Base-by-base conservation (phyloP, 1,140 invertebrate genomes). In the Anoplophora glabripennis region DNA sequence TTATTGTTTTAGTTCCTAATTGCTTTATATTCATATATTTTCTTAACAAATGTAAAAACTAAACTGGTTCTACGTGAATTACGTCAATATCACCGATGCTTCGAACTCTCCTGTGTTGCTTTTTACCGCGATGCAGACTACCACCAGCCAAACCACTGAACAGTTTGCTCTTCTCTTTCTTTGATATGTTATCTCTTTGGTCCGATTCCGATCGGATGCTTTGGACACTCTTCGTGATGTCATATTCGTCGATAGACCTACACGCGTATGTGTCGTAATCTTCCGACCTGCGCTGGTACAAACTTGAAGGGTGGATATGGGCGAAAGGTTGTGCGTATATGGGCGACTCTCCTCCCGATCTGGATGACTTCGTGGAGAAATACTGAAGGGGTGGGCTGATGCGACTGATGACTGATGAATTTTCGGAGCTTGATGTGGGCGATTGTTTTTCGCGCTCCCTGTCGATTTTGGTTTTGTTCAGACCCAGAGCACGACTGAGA, bases 81-180 rank as follows among this genome's bases (percentile, higher is more conserved):
- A 61, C 64, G 34, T 88, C 86, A 62, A 87, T 87, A 70, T 88
- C 86, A 37, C 86, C 84, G 60, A 87, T 88, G 59, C 86, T 88
- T 64, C 87, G 86, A 12, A 88, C 85, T 11, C 87, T 77, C 41
- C 86, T 78, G 65, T 87, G 86, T 56, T 83, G 79, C 51, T 80
- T 77, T 55, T 72, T 67, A 15, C 67, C 64, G 3, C 68, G 69
- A 14, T 64, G 61, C 42, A 65, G 38, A 58, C 61, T 66, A 7
- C 64, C 61, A 5, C 42, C 65, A 1, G 14, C 14, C 37, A 63
- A 63, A 28, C 21, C 21, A 28, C 21, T 28, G 5, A 28, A 28
- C 21, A 28, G 21, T 28, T 28, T 28, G 17, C 12, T 18, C 37
- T 64, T 62, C 1, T 36, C 21, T 51, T 67, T 57, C 17, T 35